These are phyloP conservation scores for Eublepharis macularius DNA, from an alignment of 2,113 vertebrate species.

Conservation along the genomic window DNA sequence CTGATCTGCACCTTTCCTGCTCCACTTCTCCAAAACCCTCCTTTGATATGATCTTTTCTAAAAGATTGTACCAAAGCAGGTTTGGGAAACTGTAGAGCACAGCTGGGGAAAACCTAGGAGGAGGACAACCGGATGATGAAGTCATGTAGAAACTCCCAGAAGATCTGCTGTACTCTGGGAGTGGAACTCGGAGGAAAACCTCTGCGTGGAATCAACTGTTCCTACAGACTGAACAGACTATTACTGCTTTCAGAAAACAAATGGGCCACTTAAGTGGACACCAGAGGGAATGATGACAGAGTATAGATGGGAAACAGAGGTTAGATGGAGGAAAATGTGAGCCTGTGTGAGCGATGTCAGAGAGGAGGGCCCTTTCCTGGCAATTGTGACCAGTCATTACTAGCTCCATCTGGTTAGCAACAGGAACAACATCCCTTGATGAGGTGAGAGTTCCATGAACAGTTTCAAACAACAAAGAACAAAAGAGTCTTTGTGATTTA, in stretches of 20 bases:
- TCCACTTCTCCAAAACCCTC: too few species aligned
- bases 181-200: too few species aligned
- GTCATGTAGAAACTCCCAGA: too few species aligned
- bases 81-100: too few species aligned
- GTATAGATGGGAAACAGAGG: not conserved
- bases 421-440: not conserved
- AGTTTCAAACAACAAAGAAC: not conserved
- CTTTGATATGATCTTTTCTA: too few species aligned
- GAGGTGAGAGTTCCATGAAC: not conserved
- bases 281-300: not conserved
- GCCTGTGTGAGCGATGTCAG: not conserved
- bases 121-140: too few species aligned
- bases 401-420: not conserved
- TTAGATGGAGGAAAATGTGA: not conserved
- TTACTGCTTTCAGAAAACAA: not conserved
- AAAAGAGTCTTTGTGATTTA: not conserved
- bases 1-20: too few species aligned
- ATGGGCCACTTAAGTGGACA: not conserved
- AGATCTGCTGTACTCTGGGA: too few species aligned
- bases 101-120: too few species aligned
- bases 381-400: not conserved
- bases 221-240: not conserved
- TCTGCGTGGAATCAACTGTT: too few species aligned
- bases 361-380: not conserved
- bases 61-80: too few species aligned